Evolutionary conservation across 2,113 vertebrate genomes (phyloP), one percentile per base, ranked within the genome.

Genomic region (Perca fluviatilis): DNA sequence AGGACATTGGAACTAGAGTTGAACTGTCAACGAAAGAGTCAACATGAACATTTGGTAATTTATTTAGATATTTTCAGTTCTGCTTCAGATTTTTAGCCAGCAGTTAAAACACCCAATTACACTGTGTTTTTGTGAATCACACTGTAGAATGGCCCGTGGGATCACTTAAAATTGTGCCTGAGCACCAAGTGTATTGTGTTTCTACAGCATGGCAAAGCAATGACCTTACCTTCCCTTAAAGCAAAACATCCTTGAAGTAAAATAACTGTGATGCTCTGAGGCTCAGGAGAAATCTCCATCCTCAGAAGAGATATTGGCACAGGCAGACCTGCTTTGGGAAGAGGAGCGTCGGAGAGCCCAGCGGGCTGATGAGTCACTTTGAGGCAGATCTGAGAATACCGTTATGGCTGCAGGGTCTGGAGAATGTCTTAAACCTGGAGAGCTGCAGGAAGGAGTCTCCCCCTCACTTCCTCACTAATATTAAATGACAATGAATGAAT

Each of bases 361-460:
- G 84, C 25, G 36, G 91, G 88, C 84, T 69, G 87, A 92, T 90
- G 90, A 93, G 88, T 93, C 90, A 91, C 90, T 92, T 90, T 91
- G 86, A 92, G 89, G 88, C 89, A 88, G 88, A 94, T 88, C 86
- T 88, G 90, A 93, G 88, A 88, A 85, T 74, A 76, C 67, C 15
- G 54, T 69, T 82, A 81, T 90, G 91, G 82, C 88, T 92, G 84
- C 86, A 89, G 90, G 89, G 87, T 79, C 86, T 80, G 72, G 77
- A 86, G 85, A 84, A 88, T 85, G 64, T 87, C 89, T 83, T 71
- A 85, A 89, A 85, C 85, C 70, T 75, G 65, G 85, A 80, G 60
- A 74, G 72, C 80, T 85, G 63, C 67, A 67, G 71, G 78, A 88
- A 83, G 70, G 58, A 80, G 61, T 72, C 84, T 85, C 82, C 72